Conservation (phyloP, 2,113 vertebrate genomes). For the Dromaius novaehollandiae region DNA sequence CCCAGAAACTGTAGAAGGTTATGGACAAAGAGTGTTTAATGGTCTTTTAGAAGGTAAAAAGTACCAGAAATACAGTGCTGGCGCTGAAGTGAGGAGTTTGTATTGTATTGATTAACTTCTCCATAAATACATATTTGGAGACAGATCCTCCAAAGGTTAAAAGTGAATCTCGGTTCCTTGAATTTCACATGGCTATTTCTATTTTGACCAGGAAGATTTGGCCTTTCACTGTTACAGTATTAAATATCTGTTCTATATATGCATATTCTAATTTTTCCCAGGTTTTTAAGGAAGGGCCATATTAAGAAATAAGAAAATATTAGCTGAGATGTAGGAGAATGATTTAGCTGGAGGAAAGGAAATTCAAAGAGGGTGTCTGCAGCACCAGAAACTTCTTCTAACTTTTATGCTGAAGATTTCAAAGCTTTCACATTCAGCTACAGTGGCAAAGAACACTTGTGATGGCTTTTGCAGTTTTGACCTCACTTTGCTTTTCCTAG, state of each 20-base stretch:
- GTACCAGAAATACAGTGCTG: background rate
- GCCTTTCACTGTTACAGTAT: background rate
- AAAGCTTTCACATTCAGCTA: slow-evolving; percentile 4
- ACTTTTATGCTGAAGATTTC: slow-evolving; percentile 10
- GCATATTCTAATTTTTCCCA: background rate
- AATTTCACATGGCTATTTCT: background rate
- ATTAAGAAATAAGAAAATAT: slow-evolving; percentile 1
- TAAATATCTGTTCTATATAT: background rate
- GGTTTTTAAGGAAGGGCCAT: background rate
- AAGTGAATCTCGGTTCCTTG: background rate
- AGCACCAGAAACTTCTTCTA: background rate
- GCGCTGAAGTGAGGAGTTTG: background rate
- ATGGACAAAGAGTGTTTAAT: background rate
- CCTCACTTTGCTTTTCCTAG: background rate
- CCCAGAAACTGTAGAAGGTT: background rate
- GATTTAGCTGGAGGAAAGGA: background rate
- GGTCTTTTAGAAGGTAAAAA: background rate
- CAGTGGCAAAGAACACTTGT: background rate
- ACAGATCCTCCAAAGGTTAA: background rate
- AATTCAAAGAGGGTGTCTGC: background rate
- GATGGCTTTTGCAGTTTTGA: background rate
- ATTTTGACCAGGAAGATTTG: background rate
- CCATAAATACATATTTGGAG: background rate
- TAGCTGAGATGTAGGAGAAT: background rate
- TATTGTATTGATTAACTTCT: background rate